A percentile compares a stretch with the other conserved stretches of the same genome.
phyloP scores from a whole-genome alignment of 2,113 vertebrate genomes.

The Xenopus laevis region DNA sequence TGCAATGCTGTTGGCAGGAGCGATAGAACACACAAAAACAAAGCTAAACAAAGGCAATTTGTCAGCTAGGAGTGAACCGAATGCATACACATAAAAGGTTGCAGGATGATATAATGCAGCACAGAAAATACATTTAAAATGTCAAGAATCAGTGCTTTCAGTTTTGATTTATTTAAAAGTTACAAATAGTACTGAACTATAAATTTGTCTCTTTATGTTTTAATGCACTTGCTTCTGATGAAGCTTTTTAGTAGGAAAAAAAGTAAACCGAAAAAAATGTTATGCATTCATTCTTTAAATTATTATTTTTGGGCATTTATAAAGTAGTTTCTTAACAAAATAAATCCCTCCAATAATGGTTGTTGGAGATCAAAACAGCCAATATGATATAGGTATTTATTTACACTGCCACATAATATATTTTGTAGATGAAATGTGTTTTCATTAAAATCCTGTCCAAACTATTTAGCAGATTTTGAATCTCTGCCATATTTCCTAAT shows the following conservation, averaged over 20 bases:
- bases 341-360: neutral
- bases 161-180: conserved; percentile 7
- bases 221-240: neutral
- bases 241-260: neutral
- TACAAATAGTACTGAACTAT: neutral
- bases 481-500: conserved; percentile 67
- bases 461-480: conserved; percentile 71
- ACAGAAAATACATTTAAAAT: neutral
- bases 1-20: conserved; percentile 57
- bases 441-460: conserved; percentile 74
- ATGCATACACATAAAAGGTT: conserved; percentile 45
- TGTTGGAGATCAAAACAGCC: conserved; percentile 37
- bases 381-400: conserved; percentile 62
- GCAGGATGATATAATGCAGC: conserved; percentile 42
- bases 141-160: neutral
- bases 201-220: neutral
- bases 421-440: conserved; percentile 80
- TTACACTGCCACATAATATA: conserved; percentile 70
- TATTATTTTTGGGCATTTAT: neutral
- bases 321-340: neutral
- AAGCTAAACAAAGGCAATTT: conserved; percentile 58
- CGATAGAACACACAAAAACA: conserved; percentile 50
- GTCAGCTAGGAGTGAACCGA: conserved; percentile 51
- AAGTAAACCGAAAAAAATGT: neutral
- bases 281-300: no score